These are phyloP conservation scores for Creontiades dilutus DNA, from an alignment of 2,888 invertebrate genomes.

Conservation along the genomic window DNA sequence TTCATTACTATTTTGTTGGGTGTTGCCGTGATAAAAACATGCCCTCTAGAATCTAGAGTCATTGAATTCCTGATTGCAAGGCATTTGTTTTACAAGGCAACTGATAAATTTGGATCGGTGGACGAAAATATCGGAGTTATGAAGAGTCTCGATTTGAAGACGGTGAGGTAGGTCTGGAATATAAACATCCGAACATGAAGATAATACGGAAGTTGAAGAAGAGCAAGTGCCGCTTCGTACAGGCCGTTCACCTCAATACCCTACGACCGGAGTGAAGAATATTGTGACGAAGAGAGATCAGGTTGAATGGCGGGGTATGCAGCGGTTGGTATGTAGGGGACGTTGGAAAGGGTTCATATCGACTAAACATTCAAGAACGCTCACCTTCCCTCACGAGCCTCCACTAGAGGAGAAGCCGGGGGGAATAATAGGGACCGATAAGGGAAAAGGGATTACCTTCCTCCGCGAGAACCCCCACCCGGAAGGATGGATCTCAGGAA, in stretches of 20 bases:
- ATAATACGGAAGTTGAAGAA: too few relatives aligned
- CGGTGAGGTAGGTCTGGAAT: too few relatives aligned
- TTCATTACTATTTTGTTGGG: too few relatives aligned
- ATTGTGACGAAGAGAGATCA: not conserved
- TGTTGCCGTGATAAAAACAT: too few relatives aligned
- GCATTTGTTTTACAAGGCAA: too few relatives aligned
- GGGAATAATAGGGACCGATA: constrained; percentile 54
- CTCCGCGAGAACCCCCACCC: constrained; percentile 2
- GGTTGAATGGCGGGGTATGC: constrained; percentile 14
- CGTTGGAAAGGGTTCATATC: constrained; percentile 21
- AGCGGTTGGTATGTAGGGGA: constrained; percentile 41
- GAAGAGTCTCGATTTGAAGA: too few relatives aligned
- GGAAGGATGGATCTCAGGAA: not conserved
- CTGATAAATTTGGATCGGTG: too few relatives aligned
- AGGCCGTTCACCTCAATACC: not conserved
- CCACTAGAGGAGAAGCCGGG: not conserved
- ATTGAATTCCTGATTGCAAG: too few relatives aligned
- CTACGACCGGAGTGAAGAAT: not conserved
- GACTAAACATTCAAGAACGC: constrained; percentile 59
- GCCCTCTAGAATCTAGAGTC: too few relatives aligned
- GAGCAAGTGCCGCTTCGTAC: not conserved
- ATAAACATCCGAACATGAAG: too few relatives aligned
- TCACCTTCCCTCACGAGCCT: constrained; percentile 16
- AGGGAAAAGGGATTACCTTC: constrained; percentile 59
- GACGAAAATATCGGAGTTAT: too few relatives aligned